Evolutionary conservation across 30 jellyfish, hydroid and myxozoan species (phyloP).

Genomic region (Nemopilema nomurai): DNA sequence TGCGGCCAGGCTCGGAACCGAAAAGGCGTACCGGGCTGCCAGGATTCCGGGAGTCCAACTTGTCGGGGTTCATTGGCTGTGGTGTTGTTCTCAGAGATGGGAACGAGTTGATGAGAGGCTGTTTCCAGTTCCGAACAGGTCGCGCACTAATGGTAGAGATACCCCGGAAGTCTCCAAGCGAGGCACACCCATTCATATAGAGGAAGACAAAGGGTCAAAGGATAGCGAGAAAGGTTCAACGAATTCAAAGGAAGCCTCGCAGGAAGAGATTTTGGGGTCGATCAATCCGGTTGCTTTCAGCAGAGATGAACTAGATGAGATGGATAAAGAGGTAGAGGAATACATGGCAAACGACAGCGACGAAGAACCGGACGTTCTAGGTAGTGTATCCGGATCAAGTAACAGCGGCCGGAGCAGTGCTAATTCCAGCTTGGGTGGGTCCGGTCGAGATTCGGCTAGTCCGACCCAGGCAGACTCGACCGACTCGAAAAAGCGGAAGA

Average conservation of each 20-base stretch:
- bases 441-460: constrained; percentile 16
- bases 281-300: constrained; percentile 63
- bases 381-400: constrained; percentile 78
- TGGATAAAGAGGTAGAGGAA: constrained; percentile 97
- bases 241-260: constrained; percentile 18
- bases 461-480: not conserved
- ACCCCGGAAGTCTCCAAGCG: constrained; percentile 82
- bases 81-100: constrained; percentile 98
- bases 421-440: constrained; percentile 21
- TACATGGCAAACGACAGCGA: constrained; percentile 75
- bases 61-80: constrained; percentile 94
- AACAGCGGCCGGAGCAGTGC: constrained; percentile 47
- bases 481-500: not conserved
- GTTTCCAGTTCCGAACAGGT: constrained; percentile 77
- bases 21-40: constrained; percentile 87
- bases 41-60: constrained; percentile 66
- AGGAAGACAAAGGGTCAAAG: constrained; percentile 7
- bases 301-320: constrained; percentile 83
- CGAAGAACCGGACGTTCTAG: constrained; percentile 39
- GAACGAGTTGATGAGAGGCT: constrained; percentile 94
- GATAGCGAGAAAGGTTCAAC: not conserved
- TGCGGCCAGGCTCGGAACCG: constrained; percentile 99
- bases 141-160: constrained; percentile 17
- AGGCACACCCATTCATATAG: constrained; percentile 74
- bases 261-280: constrained; percentile 73